phyloP scores from a whole-genome alignment of 2,888 invertebrate species.

The Platyscelio sp. region DNA sequence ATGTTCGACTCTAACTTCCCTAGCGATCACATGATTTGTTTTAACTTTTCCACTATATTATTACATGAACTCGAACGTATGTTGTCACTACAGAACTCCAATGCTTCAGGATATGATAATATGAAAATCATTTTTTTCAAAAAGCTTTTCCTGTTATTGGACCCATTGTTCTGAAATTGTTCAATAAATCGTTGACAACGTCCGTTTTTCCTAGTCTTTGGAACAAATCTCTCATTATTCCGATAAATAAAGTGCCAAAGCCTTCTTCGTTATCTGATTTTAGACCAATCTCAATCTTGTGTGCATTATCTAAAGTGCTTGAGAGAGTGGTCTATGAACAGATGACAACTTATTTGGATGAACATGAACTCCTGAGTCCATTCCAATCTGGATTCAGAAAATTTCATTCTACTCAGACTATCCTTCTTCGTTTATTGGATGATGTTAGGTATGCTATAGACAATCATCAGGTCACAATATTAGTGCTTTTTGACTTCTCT shows the following conservation, averaged over 20 bases:
- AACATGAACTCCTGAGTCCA: slow-evolving; percentile 14
- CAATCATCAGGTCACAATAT: background rate
- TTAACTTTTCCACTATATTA: no score
- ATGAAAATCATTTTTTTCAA: background rate
- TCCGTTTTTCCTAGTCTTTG: background rate
- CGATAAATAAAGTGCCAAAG: slow-evolving; percentile 20
- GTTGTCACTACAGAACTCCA: background rate
- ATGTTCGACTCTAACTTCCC: no score
- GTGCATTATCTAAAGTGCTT: slow-evolving; percentile 50
- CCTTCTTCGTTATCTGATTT: slow-evolving; percentile 20
- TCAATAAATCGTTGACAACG: background rate
- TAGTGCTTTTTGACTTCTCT: slow-evolving; percentile 18
- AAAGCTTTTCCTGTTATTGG: background rate
- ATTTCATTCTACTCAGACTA: background rate
- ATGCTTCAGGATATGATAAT: background rate
- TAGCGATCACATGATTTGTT: no score
- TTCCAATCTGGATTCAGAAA: slow-evolving; percentile 15
- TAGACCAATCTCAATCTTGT: slow-evolving; percentile 39
- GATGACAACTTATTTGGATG: background rate
- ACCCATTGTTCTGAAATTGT: background rate
- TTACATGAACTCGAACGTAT: background rate
- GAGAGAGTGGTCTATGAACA: slow-evolving; percentile 50
- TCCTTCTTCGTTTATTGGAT: background rate
- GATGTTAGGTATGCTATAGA: background rate
- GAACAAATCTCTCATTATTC: slow-evolving; percentile 32